Conservation (phyloP, 2,797 vertebrate species). For the Acanthiza pusilla region DNA sequence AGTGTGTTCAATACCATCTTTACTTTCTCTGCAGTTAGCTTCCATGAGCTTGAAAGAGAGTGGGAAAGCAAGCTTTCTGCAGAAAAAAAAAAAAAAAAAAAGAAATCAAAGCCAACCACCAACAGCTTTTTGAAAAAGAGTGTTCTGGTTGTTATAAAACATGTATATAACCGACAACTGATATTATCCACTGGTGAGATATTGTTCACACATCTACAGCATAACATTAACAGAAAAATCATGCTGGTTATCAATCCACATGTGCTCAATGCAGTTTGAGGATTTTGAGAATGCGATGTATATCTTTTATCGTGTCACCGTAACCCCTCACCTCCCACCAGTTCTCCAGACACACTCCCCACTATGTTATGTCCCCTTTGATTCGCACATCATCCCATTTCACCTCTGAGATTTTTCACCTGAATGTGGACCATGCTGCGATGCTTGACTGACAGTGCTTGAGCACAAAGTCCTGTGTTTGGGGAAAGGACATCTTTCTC, state of each 20-base stretch:
- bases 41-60: constrained; percentile 45
- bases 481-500: not conserved
- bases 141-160: constrained; percentile 67
- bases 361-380: not conserved
- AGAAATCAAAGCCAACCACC: constrained; percentile 62
- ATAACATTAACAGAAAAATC: constrained; percentile 60
- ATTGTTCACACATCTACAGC: constrained; percentile 58
- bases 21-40: constrained; percentile 53
- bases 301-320: constrained; percentile 14
- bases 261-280: constrained; percentile 23
- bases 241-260: constrained; percentile 52
- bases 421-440: not conserved
- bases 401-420: constrained; percentile 21
- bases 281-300: constrained; percentile 34
- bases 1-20: not conserved
- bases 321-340: constrained; percentile 54
- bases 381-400: not conserved
- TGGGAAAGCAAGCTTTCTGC: constrained; percentile 45
- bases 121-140: constrained; percentile 57
- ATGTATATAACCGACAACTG: constrained; percentile 59
- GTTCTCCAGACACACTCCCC: constrained; percentile 40
- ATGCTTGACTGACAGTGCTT: not conserved
- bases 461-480: not conserved
- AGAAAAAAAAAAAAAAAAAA: not conserved
- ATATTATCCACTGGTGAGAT: constrained; percentile 69